phyloP scores from a whole-genome alignment of 2,113 vertebrate species.

The Egretta garzetta region DNA sequence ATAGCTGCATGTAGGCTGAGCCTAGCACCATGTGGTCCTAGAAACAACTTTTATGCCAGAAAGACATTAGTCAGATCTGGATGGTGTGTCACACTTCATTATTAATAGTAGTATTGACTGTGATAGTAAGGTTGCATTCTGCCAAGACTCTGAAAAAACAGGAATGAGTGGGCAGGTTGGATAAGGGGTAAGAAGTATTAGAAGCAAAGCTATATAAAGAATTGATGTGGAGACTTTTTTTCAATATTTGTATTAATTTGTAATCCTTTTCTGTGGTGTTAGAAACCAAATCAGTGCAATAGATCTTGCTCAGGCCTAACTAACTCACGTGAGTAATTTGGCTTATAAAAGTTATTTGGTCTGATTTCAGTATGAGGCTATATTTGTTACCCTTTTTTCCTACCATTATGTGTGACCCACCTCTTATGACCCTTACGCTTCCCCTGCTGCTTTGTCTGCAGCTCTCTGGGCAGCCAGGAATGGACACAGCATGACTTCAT shows the following conservation, averaged over 20 bases:
- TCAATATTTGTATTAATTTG: background rate
- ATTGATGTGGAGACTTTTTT: background rate
- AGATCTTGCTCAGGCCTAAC: background rate
- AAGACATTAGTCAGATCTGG: background rate
- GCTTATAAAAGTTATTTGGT: background rate
- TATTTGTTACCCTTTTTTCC: background rate
- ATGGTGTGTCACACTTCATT: background rate
- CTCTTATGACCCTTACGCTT: background rate
- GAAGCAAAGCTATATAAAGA: background rate
- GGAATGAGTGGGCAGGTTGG: background rate
- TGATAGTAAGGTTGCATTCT: background rate
- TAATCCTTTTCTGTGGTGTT: background rate
- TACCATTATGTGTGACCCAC: background rate
- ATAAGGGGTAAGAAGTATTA: background rate
- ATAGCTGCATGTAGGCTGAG: background rate
- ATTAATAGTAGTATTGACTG: background rate
- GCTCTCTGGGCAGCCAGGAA: background rate
- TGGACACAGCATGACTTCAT: background rate
- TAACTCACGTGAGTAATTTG: background rate
- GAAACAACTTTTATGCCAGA: background rate
- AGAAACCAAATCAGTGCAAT: background rate
- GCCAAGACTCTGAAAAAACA: background rate
- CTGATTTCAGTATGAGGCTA: background rate
- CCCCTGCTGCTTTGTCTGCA: background rate
- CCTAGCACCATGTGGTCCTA: background rate